Evolutionary conservation across 2,888 invertebrate species (phyloP).

Genomic region (Parascotia fuliginaria): DNA sequence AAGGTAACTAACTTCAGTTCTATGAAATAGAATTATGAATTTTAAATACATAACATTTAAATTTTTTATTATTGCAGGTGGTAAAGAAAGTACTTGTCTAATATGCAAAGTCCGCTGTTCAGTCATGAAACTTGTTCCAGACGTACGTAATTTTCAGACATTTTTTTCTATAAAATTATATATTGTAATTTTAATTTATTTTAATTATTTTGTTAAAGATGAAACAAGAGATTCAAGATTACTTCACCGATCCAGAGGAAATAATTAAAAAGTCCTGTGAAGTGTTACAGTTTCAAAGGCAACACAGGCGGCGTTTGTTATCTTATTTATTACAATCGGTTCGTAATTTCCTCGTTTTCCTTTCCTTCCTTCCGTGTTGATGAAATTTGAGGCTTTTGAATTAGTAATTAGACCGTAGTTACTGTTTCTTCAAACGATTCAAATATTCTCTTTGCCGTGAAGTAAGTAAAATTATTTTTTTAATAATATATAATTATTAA

Average conservation of each 20-base stretch:
- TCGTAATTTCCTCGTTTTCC: conserved; percentile 35
- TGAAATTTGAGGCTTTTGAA: conserved; percentile 9
- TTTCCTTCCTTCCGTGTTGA: no score
- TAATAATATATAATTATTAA: neutral
- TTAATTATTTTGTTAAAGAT: conserved; percentile 60
- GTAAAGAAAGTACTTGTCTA: conserved; percentile 73
- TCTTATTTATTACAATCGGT: conserved; percentile 82
- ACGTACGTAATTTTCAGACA: conserved; percentile 58
- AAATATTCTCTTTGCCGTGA: conserved; percentile 3
- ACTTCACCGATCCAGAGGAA: conserved; percentile 82
- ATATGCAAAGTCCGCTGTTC: conserved; percentile 78
- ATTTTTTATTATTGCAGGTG: conserved; percentile 52
- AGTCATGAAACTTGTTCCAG: conserved; percentile 78
- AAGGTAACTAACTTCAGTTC: conserved; percentile 57
- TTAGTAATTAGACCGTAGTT: conserved; percentile 9
- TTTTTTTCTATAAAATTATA: neutral
- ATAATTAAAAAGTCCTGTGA: conserved; percentile 77
- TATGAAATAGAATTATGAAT: neutral
- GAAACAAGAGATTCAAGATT: conserved; percentile 82
- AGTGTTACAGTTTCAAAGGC: conserved; percentile 80
- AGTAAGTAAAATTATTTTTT: neutral
- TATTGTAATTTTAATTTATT: neutral
- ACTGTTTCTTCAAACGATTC: conserved; percentile 6
- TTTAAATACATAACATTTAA: neutral
- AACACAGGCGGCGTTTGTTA: conserved; percentile 75